A percentile compares a stretch with the other conserved stretches of the same genome.
Evolutionary conservation across 2,113 vertebrate genomes (phyloP).

Genomic region (Myotis brandtii): DNA sequence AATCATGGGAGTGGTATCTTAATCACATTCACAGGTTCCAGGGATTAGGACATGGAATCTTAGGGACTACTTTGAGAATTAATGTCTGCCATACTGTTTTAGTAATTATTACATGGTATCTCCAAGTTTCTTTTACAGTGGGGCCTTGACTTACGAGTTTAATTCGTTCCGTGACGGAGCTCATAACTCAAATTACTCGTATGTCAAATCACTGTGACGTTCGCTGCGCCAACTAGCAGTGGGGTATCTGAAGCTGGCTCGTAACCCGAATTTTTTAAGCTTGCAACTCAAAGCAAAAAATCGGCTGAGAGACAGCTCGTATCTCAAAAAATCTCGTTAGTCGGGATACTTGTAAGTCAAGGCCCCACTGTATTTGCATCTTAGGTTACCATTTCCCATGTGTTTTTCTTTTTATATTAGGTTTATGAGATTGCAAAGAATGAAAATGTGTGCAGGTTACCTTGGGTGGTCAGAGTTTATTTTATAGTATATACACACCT

Average conservation of each 20-base stretch:
- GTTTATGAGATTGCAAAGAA: conserved; percentile 39
- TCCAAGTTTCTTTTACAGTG: neutral
- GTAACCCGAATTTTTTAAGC: too few species aligned
- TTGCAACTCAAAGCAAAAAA: too few species aligned
- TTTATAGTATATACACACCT: neutral
- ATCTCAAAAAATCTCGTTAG: too few species aligned
- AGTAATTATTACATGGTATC: neutral
- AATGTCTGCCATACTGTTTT: neutral
- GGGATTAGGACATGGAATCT: neutral
- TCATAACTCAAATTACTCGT: too few species aligned
- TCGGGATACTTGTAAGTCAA: too few species aligned
- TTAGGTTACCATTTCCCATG: conserved; percentile 1
- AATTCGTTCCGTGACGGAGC: too few species aligned
- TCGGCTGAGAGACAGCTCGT: too few species aligned
- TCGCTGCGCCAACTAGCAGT: too few species aligned
- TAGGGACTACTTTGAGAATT: neutral
- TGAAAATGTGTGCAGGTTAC: neutral
- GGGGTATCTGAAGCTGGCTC: too few species aligned
- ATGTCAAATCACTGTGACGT: too few species aligned
- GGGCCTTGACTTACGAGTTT: too few species aligned
- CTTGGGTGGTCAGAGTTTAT: neutral
- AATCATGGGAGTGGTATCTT: neutral
- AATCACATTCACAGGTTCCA: neutral
- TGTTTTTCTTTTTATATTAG: neutral
- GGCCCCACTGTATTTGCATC: neutral